These are phyloP conservation scores for Parus major DNA, from an alignment of 2,113 vertebrate genomes.

Conservation along the genomic window DNA sequence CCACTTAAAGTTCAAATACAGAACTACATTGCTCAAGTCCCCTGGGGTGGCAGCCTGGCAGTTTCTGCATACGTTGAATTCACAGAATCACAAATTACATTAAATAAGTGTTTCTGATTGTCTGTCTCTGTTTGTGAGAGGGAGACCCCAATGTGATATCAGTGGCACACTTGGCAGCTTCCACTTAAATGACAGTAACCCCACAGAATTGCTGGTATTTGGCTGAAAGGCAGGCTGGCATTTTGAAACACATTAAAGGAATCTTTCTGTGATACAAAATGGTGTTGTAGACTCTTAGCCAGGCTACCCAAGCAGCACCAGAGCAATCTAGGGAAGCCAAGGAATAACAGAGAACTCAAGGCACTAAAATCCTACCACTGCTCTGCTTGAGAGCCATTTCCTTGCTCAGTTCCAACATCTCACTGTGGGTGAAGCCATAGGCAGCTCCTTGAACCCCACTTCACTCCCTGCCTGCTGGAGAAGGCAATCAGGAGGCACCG, in stretches of 20 bases:
- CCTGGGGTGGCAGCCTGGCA: not conserved
- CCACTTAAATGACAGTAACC: not conserved
- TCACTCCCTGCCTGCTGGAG: not conserved
- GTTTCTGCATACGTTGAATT: not conserved
- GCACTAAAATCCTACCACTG: not conserved
- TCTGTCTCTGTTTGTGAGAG: not conserved
- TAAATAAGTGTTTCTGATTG: not conserved
- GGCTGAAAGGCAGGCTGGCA: not conserved
- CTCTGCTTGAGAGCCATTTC: constrained; percentile 44
- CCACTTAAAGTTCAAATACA: not conserved
- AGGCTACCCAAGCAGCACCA: not conserved
- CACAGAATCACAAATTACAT: not conserved
- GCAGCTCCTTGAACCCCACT: constrained; percentile 39
- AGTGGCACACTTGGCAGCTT: not conserved
- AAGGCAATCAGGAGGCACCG: not conserved
- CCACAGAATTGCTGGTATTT: not conserved
- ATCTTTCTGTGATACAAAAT: not conserved
- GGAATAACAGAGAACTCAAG: not conserved
- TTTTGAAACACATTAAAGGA: not conserved
- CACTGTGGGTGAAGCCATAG: not conserved
- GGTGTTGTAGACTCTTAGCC: not conserved
- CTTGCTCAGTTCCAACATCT: not conserved
- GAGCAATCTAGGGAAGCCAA: not conserved
- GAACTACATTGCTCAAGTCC: not conserved
- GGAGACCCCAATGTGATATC: not conserved